Evolutionary conservation across 2,113 vertebrate genomes (phyloP).

Genomic region (Cephalopholis sonnerati): DNA sequence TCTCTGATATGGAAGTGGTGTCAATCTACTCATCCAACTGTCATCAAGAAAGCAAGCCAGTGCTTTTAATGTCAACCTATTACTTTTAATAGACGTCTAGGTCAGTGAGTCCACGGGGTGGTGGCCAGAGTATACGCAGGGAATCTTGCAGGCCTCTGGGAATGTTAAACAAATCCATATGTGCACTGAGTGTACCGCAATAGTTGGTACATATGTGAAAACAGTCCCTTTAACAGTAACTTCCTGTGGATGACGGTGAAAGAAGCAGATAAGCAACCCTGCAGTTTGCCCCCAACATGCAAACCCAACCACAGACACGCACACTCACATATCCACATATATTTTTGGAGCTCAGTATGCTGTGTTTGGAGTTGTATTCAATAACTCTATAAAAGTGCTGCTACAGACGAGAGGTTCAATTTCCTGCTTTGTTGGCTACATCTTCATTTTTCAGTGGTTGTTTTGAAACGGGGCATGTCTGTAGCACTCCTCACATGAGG

Average conservation of each 20-base stretch:
- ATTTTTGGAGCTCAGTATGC: conserved; percentile 47
- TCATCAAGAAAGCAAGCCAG: background rate
- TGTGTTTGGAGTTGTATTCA: conserved; percentile 40
- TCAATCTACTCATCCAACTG: background rate
- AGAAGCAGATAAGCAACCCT: conserved; percentile 16
- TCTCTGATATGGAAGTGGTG: no score
- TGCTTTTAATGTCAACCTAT: background rate
- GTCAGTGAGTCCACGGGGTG: conserved; percentile 23
- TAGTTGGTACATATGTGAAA: conserved; percentile 5
- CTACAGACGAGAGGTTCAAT: conserved; percentile 44
- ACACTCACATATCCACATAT: conserved; percentile 28
- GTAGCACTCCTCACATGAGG: conserved; percentile 57
- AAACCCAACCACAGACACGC: conserved; percentile 39
- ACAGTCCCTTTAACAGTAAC: background rate
- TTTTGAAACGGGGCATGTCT: conserved; percentile 62
- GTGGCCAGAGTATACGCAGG: background rate
- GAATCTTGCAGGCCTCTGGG: conserved; percentile 23
- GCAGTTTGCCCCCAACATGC: conserved; percentile 30
- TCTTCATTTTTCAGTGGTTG: conserved; percentile 68
- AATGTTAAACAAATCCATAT: conserved; percentile 48
- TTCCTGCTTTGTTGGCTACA: conserved; percentile 58
- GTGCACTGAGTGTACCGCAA: conserved; percentile 3
- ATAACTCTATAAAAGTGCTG: conserved; percentile 56
- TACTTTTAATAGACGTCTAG: background rate
- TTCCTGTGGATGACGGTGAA: background rate